Evolutionary conservation across 2,113 vertebrate species (phyloP).

Genomic region (Podiceps cristatus): DNA sequence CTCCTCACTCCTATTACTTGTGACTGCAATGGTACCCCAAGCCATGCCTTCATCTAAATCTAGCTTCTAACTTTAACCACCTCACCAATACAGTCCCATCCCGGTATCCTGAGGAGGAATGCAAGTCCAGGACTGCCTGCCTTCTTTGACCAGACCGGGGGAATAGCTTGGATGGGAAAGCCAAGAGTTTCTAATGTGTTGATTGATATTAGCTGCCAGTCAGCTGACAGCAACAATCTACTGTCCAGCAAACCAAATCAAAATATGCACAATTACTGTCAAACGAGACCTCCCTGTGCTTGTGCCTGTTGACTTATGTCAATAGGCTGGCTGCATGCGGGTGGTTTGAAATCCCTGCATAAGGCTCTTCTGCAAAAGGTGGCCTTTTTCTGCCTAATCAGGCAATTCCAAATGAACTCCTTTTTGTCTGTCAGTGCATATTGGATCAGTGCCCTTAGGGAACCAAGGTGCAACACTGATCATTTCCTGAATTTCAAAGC

Average conservation of each 20-base stretch:
- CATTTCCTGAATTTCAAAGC: neutral
- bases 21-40: neutral
- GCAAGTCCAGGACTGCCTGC: neutral
- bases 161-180: neutral
- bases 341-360: neutral
- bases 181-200: neutral
- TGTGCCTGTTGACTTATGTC: neutral
- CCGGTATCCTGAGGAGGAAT: accelerated
- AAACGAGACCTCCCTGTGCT: neutral
- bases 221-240: neutral
- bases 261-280: neutral
- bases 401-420: neutral
- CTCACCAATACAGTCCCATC: neutral
- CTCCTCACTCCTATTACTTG: neutral
- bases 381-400: neutral
- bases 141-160: neutral
- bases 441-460: neutral
- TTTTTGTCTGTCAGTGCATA: neutral
- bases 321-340: accelerated
- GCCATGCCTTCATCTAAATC: neutral
- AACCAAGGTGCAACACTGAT: neutral
- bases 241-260: neutral
- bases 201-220: neutral
- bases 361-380: neutral
- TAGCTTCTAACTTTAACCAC: neutral